These are phyloP conservation scores for Latheticus oryzae DNA, from an alignment of 2,888 invertebrate species.

Conservation along the genomic window DNA sequence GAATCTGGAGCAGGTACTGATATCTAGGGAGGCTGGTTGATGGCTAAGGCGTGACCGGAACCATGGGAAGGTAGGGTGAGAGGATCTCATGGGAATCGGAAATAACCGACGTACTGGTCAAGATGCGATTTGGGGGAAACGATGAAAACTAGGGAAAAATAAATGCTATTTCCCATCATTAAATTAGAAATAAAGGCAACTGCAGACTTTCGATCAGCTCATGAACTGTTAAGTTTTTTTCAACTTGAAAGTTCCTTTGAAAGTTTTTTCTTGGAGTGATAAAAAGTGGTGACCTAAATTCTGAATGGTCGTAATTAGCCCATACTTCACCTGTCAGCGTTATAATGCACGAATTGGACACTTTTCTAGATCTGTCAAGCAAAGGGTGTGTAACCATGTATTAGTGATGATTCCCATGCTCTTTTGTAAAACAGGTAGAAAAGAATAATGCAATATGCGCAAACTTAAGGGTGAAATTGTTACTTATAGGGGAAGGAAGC, in stretches of 20 bases:
- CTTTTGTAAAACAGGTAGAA: conserved; percentile 29
- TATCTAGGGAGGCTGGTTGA: conserved; percentile 35
- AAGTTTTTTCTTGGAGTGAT: neutral
- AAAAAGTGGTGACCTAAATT: no score
- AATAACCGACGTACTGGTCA: conserved; percentile 36
- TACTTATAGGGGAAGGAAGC: conserved; percentile 34
- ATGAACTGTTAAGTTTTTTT: no score
- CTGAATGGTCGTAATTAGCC: conserved; percentile 17
- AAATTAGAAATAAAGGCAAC: no score
- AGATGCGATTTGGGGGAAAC: no score
- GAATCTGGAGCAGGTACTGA: conserved; percentile 41
- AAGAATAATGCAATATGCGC: conserved; percentile 16
- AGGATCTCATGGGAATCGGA: conserved; percentile 32
- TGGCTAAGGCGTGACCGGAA: conserved; percentile 42
- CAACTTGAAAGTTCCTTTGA: neutral
- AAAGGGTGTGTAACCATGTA: conserved; percentile 41
- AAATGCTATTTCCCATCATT: no score
- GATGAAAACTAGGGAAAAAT: no score
- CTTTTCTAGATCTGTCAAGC: conserved; percentile 17
- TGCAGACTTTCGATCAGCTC: no score
- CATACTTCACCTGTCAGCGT: conserved; percentile 29
- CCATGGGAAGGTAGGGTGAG: conserved; percentile 37
- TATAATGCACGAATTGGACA: conserved; percentile 17
- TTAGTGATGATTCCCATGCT: conserved; percentile 37
- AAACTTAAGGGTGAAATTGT: conserved; percentile 36